phyloP scores from a whole-genome alignment of 2,113 vertebrate species.

The Dicerorhinus sumatrensis region DNA sequence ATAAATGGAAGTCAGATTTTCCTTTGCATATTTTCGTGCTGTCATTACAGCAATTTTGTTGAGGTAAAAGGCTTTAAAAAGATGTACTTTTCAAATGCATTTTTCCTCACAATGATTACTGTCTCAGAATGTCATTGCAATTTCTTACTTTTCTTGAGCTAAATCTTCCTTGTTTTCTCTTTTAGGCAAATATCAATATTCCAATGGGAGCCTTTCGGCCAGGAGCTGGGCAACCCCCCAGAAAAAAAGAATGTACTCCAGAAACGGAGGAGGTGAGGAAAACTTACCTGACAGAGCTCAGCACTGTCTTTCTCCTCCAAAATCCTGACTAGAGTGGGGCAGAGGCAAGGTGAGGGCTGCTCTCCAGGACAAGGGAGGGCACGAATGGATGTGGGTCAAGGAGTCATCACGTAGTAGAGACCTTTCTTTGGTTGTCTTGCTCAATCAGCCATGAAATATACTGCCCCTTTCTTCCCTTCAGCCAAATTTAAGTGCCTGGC shows the following conservation, averaged over 20 bases:
- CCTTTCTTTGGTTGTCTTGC: background rate
- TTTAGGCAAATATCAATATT: constrained; percentile 98
- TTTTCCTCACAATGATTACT: constrained; percentile 28
- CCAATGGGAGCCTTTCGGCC: constrained; percentile 99
- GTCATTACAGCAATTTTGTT: constrained; percentile 66
- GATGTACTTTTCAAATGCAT: constrained; percentile 47
- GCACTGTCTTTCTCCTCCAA: background rate
- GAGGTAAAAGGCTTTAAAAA: constrained; percentile 63
- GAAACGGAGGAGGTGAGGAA: constrained; percentile 93
- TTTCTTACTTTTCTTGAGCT: constrained; percentile 48
- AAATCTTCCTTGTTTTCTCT: constrained; percentile 75
- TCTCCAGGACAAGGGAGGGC: background rate
- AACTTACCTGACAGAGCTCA: background rate
- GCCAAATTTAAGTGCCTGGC: background rate
- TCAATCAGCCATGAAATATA: background rate
- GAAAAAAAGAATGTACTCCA: constrained; percentile 94
- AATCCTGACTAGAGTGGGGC: background rate
- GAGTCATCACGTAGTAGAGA: background rate
- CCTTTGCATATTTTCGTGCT: constrained; percentile 68
- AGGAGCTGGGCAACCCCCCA: constrained; percentile 96
- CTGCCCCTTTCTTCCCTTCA: background rate
- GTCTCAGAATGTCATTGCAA: constrained; percentile 19
- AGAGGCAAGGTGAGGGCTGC: background rate
- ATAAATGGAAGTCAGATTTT: constrained; percentile 67
- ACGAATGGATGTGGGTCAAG: background rate